Percentiles rank a stretch among this genome's conserved stretches.
Conservation (phyloP, 2,888 invertebrate species). For the Philopedon plagiatum region DNA sequence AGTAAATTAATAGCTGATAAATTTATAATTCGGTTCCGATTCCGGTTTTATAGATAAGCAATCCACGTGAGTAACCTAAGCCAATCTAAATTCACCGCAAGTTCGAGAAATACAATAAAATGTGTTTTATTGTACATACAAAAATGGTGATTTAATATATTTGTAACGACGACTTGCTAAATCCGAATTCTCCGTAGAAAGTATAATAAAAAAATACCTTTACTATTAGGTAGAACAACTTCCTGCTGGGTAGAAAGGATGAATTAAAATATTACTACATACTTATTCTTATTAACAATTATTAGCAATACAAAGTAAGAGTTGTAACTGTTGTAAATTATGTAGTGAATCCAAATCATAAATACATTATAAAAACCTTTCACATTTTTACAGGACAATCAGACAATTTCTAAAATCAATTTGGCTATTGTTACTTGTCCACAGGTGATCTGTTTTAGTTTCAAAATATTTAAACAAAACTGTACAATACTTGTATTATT, state of each 20-base stretch:
- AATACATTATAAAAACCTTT: slow-evolving; percentile 3
- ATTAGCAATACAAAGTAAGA: background rate
- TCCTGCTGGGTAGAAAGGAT: slow-evolving; percentile 23
- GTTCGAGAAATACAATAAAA: background rate
- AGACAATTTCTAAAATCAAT: background rate
- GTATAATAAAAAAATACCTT: slow-evolving; percentile 12
- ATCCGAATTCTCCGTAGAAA: slow-evolving; percentile 6
- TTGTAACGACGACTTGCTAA: background rate
- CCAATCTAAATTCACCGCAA: too few relatives aligned
- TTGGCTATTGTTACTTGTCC: background rate
- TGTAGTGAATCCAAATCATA: background rate
- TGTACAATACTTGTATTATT: too few relatives aligned
- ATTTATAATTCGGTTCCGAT: background rate
- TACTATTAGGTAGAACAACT: slow-evolving; percentile 5
- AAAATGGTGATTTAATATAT: background rate
- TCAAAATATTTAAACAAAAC: too few relatives aligned
- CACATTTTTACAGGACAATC: background rate
- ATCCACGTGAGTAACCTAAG: background rate
- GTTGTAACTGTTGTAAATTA: slow-evolving; percentile 2
- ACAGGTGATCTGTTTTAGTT: too few relatives aligned
- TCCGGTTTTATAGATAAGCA: background rate
- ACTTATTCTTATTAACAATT: slow-evolving; percentile 6
- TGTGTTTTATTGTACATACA: background rate
- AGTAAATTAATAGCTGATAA: background rate
- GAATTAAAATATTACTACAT: slow-evolving; percentile 13